phyloP scores from a whole-genome alignment of 2,888 invertebrate species.

The Acronicta leporina region DNA sequence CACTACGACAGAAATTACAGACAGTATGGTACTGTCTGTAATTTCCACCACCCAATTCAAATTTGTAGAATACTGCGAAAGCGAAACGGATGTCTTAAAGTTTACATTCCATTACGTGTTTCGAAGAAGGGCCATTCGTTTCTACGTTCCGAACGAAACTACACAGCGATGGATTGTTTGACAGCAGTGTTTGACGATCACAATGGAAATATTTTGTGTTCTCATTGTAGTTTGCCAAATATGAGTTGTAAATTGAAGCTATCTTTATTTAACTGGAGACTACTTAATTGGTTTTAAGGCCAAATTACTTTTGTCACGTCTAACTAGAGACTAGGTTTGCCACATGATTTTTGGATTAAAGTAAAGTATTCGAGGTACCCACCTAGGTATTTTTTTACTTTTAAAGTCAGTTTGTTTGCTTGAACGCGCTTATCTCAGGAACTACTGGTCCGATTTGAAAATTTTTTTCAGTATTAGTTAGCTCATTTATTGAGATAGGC shows the following conservation, averaged over 20 bases:
- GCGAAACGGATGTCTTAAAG: slow-evolving; percentile 24
- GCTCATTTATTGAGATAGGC: too few relatives aligned
- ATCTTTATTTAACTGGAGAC: slow-evolving; percentile 12
- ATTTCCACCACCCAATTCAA: not conserved
- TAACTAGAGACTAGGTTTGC: not conserved
- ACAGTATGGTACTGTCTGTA: not conserved
- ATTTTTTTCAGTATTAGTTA: too few relatives aligned
- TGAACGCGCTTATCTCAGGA: too few relatives aligned
- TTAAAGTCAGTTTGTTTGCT: too few relatives aligned
- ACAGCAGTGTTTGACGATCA: slow-evolving; percentile 29
- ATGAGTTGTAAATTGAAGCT: slow-evolving; percentile 26
- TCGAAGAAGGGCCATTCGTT: slow-evolving; percentile 30
- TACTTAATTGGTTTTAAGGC: not conserved
- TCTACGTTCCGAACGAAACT: slow-evolving; percentile 19
- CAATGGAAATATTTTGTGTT: slow-evolving; percentile 20
- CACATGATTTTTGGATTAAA: too few relatives aligned
- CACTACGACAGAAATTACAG: not conserved
- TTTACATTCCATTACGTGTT: slow-evolving; percentile 40
- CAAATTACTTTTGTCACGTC: slow-evolving; percentile 1
- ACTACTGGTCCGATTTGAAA: too few relatives aligned
- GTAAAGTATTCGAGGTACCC: too few relatives aligned
- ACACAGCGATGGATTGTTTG: slow-evolving; percentile 33
- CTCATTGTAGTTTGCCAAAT: slow-evolving; percentile 14
- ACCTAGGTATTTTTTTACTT: too few relatives aligned
- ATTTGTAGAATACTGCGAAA: slow-evolving; percentile 8